Evolutionary conservation across 2,888 invertebrate genomes (phyloP).

Genomic region (Epirrita christyi): DNA sequence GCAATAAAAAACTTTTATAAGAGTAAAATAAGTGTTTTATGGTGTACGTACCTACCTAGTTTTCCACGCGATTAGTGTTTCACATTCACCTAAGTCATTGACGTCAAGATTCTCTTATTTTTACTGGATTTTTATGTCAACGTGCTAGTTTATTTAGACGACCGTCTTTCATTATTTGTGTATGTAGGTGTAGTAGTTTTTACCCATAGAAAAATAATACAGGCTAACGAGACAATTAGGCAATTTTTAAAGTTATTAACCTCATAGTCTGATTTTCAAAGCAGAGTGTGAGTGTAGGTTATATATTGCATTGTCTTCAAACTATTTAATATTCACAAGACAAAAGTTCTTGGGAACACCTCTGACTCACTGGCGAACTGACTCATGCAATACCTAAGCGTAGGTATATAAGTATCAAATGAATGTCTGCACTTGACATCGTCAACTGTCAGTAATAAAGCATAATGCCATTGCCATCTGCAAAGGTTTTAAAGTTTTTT

Average conservation of each 20-base stretch:
- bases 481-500: too few relatives aligned
- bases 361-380: constrained; percentile 15
- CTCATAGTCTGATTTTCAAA: background rate
- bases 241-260: constrained; percentile 7
- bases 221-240: constrained; percentile 12
- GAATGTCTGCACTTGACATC: background rate
- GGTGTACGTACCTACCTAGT: background rate
- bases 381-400: constrained; percentile 7
- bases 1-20: constrained; percentile 34
- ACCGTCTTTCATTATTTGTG: background rate
- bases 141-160: constrained; percentile 13
- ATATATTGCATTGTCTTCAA: background rate
- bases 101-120: constrained; percentile 9
- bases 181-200: background rate
- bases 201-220: constrained; percentile 1
- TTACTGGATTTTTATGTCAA: constrained; percentile 16
- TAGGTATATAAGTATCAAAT: background rate
- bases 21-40: constrained; percentile 12
- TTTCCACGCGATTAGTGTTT: constrained; percentile 11
- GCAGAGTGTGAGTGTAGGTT: background rate
- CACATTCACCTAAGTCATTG: constrained; percentile 12
- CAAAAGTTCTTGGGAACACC: constrained; percentile 9
- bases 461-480: too few relatives aligned
- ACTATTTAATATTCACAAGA: background rate
- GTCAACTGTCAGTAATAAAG: too few relatives aligned